These are phyloP conservation scores for Baronia brevicornis DNA, from an alignment of 2,888 invertebrate genomes.

Conservation along the genomic window DNA sequence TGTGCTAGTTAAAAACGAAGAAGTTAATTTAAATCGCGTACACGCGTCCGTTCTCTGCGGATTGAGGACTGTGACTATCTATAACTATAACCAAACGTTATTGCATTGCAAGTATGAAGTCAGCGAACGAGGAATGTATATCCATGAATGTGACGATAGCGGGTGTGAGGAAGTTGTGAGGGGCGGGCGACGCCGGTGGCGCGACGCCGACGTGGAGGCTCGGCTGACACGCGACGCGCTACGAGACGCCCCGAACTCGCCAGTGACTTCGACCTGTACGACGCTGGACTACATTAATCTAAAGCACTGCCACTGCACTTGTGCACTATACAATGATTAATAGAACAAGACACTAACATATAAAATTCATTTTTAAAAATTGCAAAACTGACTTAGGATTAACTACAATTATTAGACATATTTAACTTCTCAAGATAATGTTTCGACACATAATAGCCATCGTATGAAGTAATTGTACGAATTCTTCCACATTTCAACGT, in stretches of 20 bases:
- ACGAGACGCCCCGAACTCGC: conserved; percentile 44
- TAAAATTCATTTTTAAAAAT: too few species aligned
- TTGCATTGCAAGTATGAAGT: conserved; percentile 28
- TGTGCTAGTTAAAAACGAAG: conserved; percentile 8
- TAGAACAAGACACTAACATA: too few species aligned
- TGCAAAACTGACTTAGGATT: too few species aligned
- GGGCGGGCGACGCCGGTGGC: conserved; percentile 39
- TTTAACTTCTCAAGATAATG: too few species aligned
- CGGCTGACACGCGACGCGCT: conserved; percentile 63
- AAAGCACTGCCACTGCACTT: too few species aligned
- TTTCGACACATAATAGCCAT: too few species aligned
- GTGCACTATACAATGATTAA: too few species aligned
- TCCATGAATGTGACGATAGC: conserved; percentile 26
- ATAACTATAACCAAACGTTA: conserved; percentile 14
- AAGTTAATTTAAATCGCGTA: conserved; percentile 9
- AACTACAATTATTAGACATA: too few species aligned
- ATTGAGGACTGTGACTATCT: conserved; percentile 20
- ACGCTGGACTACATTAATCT: too few species aligned
- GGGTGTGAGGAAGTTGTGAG: conserved; percentile 30
- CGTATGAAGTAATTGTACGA: too few species aligned
- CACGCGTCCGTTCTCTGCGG: conserved; percentile 12
- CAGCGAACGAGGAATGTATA: conserved; percentile 43
- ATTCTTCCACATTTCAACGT: too few species aligned
- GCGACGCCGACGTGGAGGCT: conserved; percentile 73
- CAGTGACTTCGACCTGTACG: too few species aligned